Base-by-base conservation (phyloP, 1,140 invertebrate genomes). In the Pseudomyrmex concolor region DNA sequence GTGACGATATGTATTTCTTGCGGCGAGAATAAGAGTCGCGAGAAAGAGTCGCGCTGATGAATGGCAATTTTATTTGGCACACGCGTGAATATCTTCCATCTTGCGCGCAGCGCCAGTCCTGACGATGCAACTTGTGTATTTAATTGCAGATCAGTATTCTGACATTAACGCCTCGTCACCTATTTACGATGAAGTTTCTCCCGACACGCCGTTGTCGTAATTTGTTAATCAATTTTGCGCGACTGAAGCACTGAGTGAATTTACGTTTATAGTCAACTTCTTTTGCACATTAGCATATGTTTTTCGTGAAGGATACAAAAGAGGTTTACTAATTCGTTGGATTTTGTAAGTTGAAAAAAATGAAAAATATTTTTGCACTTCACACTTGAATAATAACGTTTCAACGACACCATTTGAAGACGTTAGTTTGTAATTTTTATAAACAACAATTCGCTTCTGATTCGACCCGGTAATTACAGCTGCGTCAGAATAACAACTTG, bases 51-150 rank as follows among this genome's bases (percentile, higher is more conserved):
- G 34, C 17, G 51, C 66, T 43, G 43, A 71, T 71, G 70, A 66
- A 78, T 34, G 34, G 34, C 5, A 57, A 78, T n/a, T 80, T 80
- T 59, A 80, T 80, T 59, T 19, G 22, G 66, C 54, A 71, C 54
- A 71, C 54, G 59, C 43, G 66, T 71, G 55, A 80, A 80, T 59
- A 34, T 34, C 45, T 71, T 25, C 48, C 13, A 80, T 68, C 15
- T 60, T 3, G 54, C 34, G 34, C 54, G 43, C 54, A 10, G 76
- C 76, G 25, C 71, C 54, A 54, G 60, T 50, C 8, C 17, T 59
- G 76, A 80, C 22, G 22, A 66, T 8, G 76, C 76, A 78, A 57
- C 76, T 59, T 57, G 68, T 34, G 45, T 59, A 70, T 78, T 57
- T 70, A 7, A 57, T 68, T 3, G 3, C 63, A 13, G 63, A 48